A percentile compares a stretch with the other conserved stretches of the same genome.
Evolutionary conservation across 2,888 invertebrate species (phyloP).

Genomic region (Odontomyia ornata): DNA sequence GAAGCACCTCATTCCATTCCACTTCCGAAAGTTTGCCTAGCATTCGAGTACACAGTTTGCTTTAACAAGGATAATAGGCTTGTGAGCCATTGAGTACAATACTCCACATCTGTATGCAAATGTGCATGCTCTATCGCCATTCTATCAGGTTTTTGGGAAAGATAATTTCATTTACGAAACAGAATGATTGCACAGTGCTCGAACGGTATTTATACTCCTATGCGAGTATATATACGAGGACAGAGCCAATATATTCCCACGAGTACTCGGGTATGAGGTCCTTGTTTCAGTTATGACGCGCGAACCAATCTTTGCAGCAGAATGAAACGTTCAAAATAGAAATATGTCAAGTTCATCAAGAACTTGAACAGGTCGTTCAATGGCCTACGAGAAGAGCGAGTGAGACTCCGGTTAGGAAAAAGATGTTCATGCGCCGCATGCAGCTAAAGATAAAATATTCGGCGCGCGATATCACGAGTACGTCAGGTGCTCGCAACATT

Average conservation of each 20-base stretch:
- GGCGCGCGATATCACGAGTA: neutral
- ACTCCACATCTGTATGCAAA: neutral
- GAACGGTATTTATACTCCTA: too few species aligned
- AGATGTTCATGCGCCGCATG: constrained; percentile 41
- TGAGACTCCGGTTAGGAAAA: constrained; percentile 19
- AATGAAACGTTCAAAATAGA: constrained; percentile 18
- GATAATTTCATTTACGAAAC: neutral
- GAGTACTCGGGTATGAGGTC: neutral
- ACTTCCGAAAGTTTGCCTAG: neutral
- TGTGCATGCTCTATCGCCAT: neutral
- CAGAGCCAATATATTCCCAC: neutral
- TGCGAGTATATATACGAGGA: too few species aligned
- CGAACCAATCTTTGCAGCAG: neutral
- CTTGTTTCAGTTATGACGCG: constrained; percentile 9
- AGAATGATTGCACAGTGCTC: neutral
- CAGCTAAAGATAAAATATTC: constrained; percentile 22
- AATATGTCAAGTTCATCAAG: constrained; percentile 44
- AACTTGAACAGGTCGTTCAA: constrained; percentile 43
- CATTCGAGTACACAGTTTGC: neutral
- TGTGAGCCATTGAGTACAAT: neutral
- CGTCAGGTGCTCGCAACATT: constrained; percentile 4
- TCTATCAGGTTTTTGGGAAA: neutral
- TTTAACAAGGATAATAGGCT: neutral
- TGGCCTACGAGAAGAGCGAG: constrained; percentile 26
- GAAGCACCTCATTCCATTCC: neutral